A percentile compares a stretch with the other conserved stretches of the same genome.
phyloP scores from a whole-genome alignment of 2,888 invertebrate species.

The Brenthis ino region DNA sequence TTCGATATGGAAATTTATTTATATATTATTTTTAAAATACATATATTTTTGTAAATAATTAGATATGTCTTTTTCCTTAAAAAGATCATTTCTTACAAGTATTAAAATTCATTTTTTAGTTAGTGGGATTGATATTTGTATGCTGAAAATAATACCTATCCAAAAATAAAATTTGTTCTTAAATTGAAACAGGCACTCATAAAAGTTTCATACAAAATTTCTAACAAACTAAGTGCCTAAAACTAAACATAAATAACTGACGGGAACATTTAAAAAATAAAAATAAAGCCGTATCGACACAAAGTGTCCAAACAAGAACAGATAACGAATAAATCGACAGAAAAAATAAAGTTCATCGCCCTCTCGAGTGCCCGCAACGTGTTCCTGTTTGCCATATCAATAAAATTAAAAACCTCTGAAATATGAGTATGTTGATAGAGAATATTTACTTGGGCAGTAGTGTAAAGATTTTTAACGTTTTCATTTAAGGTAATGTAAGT shows the following conservation, averaged over 20 bases:
- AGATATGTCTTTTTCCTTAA: too few relatives aligned
- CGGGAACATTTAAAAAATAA: constrained; percentile 28
- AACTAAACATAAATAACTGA: constrained; percentile 24
- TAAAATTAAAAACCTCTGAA: constrained; percentile 44
- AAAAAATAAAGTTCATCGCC: constrained; percentile 51
- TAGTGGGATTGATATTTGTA: not conserved
- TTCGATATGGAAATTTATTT: not conserved
- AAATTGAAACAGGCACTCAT: constrained; percentile 1
- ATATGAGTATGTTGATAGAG: constrained; percentile 41
- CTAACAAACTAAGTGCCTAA: constrained; percentile 4
- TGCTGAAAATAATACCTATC: not conserved
- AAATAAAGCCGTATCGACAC: constrained; percentile 26
- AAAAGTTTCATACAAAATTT: constrained; percentile 6
- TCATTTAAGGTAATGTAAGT: not conserved
- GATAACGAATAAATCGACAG: constrained; percentile 43
- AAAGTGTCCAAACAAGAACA: constrained; percentile 41
- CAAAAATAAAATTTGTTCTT: not conserved
- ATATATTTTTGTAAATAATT: too few relatives aligned
- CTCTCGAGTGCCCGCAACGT: constrained; percentile 53
- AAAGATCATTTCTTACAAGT: too few relatives aligned
- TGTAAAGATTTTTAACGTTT: constrained; percentile 19
- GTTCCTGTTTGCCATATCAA: constrained; percentile 53
- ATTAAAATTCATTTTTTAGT: too few relatives aligned
- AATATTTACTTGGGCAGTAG: constrained; percentile 37
- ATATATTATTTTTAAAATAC: too few relatives aligned